Evolutionary conservation across 2,888 invertebrate genomes (phyloP), one percentile per base, ranked within the genome.

Genomic region (Malthinus seriepunctatus): DNA sequence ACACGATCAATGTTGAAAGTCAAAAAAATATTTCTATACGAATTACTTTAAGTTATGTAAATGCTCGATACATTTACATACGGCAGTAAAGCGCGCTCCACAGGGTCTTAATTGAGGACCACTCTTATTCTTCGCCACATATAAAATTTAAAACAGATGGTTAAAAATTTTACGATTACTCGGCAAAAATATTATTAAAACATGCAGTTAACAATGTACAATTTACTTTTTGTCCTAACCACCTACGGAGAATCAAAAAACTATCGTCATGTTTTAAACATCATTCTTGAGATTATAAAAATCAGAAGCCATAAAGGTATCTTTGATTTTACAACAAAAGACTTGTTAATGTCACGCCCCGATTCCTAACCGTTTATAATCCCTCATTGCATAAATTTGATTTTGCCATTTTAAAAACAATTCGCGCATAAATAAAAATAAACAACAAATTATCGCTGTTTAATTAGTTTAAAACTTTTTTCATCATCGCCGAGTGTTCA

Each of bases 231-330:
- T 37, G 23, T 31, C 31, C 32, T 15, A 51, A 45, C 51, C 51
- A 51, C 51, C 44, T 45, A 42, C 44, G 15, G 51, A 14, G 42
- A 42, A 12, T 34, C 9, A 46, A 46, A 46, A 53, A 32, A 37
- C 38, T 11, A 53, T 31, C 9, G 52, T 53, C 52, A 53, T 39
- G 52, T 32, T 45, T 34, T 15, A 37, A 38, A 45, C 45, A 46
- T 53, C 45, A 14, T 23, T 53, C 37, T 32, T 14, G 38, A 32
- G 45, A 46, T 53, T 46, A 46, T 32, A 46, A 45, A 46, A 46
- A 53, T 45, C 52, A 53, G 46, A 53, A 53, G 52, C 39, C 23
- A 38, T 48, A 48, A 35, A 34, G 34, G 34, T 35, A 35, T 48
- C 34, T 23, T 23, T 23, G 23, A 23, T 3, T 23, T 23, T 23